These are phyloP conservation scores for Todus mexicanus DNA, from an alignment of 2,797 vertebrate species.

Conservation along the genomic window DNA sequence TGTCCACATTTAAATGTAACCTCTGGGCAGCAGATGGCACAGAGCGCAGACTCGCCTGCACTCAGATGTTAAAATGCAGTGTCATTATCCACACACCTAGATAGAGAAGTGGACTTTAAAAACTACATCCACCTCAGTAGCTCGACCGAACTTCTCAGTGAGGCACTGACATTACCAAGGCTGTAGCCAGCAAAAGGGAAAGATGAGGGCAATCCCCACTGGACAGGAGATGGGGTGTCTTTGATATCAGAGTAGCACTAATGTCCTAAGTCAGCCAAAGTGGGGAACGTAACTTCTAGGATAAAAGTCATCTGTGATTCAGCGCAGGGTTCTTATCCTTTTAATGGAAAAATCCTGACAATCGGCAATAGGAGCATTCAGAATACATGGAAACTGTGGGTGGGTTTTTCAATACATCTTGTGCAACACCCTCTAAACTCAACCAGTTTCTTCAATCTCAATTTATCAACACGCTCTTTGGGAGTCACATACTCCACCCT, in stretches of 20 bases:
- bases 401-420: neutral
- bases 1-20: neutral
- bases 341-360: neutral
- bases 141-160: neutral
- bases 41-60: neutral
- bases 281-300: neutral
- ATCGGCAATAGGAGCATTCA: neutral
- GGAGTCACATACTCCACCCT: neutral
- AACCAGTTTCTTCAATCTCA: neutral
- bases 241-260: neutral
- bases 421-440: neutral
- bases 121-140: neutral
- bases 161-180: neutral
- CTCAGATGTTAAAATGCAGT: neutral
- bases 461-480: neutral
- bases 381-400: neutral
- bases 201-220: neutral
- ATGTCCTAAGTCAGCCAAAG: neutral
- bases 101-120: neutral
- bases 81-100: neutral
- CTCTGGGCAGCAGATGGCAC: neutral
- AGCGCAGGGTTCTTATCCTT: neutral
- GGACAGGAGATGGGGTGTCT: neutral
- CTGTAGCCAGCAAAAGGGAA: neutral
- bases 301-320: neutral